Percentiles rank a stretch among this genome's conserved stretches.
These are phyloP conservation scores for Vipera latastei DNA, from an alignment of 2,797 vertebrate genomes.

Conservation along the genomic window DNA sequence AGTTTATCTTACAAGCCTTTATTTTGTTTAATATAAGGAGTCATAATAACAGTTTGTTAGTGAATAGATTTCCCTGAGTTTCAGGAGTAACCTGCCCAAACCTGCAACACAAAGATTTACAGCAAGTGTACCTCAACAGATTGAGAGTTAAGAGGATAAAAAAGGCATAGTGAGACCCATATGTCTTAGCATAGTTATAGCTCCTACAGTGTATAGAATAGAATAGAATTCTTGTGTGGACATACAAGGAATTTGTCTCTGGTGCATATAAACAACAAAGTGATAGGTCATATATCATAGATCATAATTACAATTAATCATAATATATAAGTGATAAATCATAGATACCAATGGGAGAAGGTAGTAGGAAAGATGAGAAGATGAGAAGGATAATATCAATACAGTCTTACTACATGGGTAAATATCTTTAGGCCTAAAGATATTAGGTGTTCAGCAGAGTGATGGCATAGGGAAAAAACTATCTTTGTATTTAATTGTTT, in stretches of 20 bases:
- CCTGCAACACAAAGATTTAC: background rate
- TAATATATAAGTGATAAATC: background rate
- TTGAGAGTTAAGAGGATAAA: background rate
- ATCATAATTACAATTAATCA: background rate
- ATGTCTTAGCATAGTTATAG: background rate
- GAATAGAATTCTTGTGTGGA: background rate
- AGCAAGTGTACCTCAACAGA: background rate
- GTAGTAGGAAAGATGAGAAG: background rate
- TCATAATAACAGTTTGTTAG: background rate
- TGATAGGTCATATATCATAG: background rate
- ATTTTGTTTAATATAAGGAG: background rate
- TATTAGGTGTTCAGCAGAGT: background rate
- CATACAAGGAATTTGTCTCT: background rate
- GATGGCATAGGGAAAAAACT: background rate
- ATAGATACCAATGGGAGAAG: background rate
- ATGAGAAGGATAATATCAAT: background rate
- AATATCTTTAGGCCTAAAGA: background rate
- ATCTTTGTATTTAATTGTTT: background rate
- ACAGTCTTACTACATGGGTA: background rate
- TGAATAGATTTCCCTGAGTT: background rate
- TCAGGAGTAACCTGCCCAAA: background rate
- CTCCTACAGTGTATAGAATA: background rate
- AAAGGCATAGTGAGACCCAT: background rate
- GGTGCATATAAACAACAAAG: background rate
- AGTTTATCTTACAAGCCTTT: background rate